These are phyloP conservation scores for Himalopsyche kuldschensis DNA, from an alignment of 2,888 invertebrate genomes.

Conservation along the genomic window DNA sequence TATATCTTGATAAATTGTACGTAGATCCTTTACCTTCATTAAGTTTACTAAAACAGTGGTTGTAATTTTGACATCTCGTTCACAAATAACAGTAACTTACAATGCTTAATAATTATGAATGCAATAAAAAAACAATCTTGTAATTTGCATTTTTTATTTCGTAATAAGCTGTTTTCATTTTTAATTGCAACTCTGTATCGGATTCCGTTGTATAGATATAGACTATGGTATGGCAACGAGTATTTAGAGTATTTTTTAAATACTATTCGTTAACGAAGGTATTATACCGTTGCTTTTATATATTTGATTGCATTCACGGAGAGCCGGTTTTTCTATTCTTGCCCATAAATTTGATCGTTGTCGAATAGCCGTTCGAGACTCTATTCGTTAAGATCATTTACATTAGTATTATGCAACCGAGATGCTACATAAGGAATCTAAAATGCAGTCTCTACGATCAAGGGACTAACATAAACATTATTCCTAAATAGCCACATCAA, in stretches of 20 bases:
- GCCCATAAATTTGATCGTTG: not conserved
- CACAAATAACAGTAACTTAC: no score
- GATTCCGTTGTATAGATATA: no score
- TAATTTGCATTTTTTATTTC: no score
- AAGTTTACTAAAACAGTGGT: no score
- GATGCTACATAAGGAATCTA: not conserved
- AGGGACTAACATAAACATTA: not conserved
- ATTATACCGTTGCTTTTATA: not conserved
- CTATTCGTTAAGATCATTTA: not conserved
- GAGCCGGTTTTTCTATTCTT: not conserved
- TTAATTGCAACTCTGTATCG: no score
- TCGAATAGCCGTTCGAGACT: not conserved
- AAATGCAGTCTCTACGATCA: not conserved
- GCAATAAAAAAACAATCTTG: no score
- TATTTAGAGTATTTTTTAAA: not conserved
- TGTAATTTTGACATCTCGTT: no score
- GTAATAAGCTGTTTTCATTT: no score
- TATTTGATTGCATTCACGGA: not conserved
- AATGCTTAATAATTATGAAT: no score
- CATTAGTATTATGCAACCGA: not conserved
- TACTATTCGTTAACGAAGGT: not conserved
- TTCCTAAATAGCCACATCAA: not conserved
- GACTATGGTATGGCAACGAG: not conserved
- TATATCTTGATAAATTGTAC: no score
- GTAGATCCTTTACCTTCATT: no score